Base-by-base conservation (phyloP, 2,113 vertebrate genomes). In the Rhadina sibilatrix region DNA sequence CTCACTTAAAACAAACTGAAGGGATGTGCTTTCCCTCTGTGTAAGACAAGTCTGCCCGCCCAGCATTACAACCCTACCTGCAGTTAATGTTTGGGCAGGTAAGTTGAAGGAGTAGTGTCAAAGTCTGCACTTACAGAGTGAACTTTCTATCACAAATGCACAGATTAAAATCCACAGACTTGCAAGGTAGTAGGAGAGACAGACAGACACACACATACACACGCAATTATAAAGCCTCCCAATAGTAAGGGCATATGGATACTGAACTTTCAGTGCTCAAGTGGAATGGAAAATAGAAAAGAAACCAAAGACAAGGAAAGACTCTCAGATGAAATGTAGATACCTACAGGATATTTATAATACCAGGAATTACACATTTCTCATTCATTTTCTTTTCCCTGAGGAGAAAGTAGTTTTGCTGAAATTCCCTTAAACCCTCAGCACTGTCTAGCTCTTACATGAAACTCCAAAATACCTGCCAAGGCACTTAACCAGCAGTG, bases 371-470 rank as follows among this genome's bases (percentile, higher is more conserved):
- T 35, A 30, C 20, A 61, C 4, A 20, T 3, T 69, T 54, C 30
- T 69, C 15, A 33, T 52, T 69, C 1, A 9, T 23, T 65, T 50
- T 11, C 23, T 68, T 57, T 82, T 11, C 11, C 12, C 19, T 16
- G 5, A n/a, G 23, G 0, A 1, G 18, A 69, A 79, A 54, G 33
- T 1, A 53, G 16, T 56, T 93, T 63, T 77, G 50, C 10, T 35
- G 54, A 42, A 72, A 87, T 30, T 37, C 28, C 15, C 2, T 37
- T 30, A 30, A 4, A 72, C 3, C 9, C 54, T 69, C 33, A 66
- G n/a, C 35, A 81, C 10, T 2, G 8, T 27, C 13, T 6, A 19
- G 10, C 3, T 77, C 37, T 65, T 24, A 12, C 1, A 21, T 0
- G 2, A 61, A 15, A 24, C 35, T 75, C 59, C 18, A 74, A 18